Percentiles rank a stretch among this genome's conserved stretches.
Conservation (phyloP, 1,140 invertebrate species). For the Zaprionus kolodkinae region DNA sequence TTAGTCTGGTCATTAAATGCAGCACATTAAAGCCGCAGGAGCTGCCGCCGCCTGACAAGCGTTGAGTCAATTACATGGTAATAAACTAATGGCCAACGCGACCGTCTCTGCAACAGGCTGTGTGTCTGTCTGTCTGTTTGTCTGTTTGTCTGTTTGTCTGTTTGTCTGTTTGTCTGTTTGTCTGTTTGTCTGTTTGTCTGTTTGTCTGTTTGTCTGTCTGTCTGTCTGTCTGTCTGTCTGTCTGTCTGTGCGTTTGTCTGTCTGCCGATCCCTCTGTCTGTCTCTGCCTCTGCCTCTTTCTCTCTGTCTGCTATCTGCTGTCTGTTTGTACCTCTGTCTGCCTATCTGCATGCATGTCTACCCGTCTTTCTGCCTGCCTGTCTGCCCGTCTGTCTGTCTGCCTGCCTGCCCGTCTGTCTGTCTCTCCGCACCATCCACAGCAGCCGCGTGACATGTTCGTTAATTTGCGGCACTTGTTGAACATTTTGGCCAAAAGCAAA, state of each 20-base stretch:
- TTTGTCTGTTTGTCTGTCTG: not conserved
- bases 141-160: not conserved
- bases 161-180: constrained; percentile 10
- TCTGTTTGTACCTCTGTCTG: constrained; percentile 29
- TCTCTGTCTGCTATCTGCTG: not conserved
- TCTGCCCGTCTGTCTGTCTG: not conserved
- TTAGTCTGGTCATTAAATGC: constrained; percentile 70
- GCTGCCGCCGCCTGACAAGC: constrained; percentile 67
- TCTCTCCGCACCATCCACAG: constrained; percentile 38
- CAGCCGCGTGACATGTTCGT: constrained; percentile 59
- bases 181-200: constrained; percentile 6
- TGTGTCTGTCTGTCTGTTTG: not conserved
- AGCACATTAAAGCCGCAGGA: constrained; percentile 79
- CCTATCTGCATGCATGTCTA: not conserved
- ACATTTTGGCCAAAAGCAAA: constrained; percentile 53
- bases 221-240: not conserved
- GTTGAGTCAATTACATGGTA: constrained; percentile 82
- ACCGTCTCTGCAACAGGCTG: constrained; percentile 1
- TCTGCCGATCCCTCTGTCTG: constrained; percentile 11
- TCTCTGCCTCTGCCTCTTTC: not conserved
- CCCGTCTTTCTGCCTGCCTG: constrained; percentile 10
- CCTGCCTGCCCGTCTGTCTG: not conserved
- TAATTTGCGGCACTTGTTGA: constrained; percentile 72
- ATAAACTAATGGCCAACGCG: constrained; percentile 76
- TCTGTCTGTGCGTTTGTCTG: constrained; percentile 14